phyloP scores from a whole-genome alignment of 2,888 invertebrate species.

The Ommatoiulus sabulosus region DNA sequence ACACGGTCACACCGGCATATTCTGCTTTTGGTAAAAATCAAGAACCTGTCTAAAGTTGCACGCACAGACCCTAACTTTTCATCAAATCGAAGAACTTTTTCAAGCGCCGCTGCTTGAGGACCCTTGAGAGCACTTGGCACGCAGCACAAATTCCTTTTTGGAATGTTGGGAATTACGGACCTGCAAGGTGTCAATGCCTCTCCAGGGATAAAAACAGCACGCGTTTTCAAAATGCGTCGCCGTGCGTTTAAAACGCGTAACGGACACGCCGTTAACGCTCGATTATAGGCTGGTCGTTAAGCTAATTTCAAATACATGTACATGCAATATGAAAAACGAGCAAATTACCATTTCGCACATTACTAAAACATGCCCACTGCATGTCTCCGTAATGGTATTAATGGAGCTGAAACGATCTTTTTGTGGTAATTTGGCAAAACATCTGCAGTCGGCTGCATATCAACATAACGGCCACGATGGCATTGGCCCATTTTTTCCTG shows the following conservation, averaged over 20 bases:
- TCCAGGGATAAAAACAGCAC: not conserved
- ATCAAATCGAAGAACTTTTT: not conserved
- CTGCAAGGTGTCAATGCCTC: not conserved
- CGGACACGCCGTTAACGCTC: conserved; percentile 12
- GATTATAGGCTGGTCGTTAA: not conserved
- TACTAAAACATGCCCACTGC: conserved; percentile 10
- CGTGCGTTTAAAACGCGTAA: not conserved
- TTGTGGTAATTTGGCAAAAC: not conserved
- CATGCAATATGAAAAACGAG: not conserved
- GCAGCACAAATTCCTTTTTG: not conserved
- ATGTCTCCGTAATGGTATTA: conserved; percentile 9
- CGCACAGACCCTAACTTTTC: not conserved
- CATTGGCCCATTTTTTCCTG: not conserved
- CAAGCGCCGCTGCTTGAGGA: not conserved
- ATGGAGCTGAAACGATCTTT: conserved; percentile 21
- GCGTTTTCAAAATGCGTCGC: not conserved
- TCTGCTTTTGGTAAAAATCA: not conserved
- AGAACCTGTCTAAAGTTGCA: not conserved
- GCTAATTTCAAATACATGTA: conserved; percentile 1
- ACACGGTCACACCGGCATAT: not conserved
- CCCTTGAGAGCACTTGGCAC: not conserved
- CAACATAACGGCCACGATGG: not conserved
- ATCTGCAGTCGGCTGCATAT: not conserved
- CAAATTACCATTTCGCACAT: conserved; percentile 7
- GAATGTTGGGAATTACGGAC: not conserved